Base-by-base conservation (phyloP, 2,888 invertebrate species). In the Ochropleura plecta region DNA sequence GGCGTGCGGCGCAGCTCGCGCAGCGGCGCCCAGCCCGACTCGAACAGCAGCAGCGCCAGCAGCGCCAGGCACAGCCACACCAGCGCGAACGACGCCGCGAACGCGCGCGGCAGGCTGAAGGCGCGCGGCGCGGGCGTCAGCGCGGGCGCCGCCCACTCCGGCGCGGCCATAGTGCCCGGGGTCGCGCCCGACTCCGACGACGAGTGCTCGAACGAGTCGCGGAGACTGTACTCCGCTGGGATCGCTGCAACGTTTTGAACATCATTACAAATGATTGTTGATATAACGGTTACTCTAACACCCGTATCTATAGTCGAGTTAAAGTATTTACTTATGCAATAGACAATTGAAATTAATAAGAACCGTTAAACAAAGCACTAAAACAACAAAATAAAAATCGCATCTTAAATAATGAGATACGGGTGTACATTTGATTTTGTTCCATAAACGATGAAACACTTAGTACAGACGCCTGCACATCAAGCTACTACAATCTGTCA, bases 1-100 rank as follows among this genome's bases (percentile, higher is more conserved):
- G 98, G 98, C 90, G 97, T 97, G 90, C 97, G 97, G 78, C 98
- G 97, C 78, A 98, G 93, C 53, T 97, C 96, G 76, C 97, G 97
- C 86, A 98, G 97, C 0, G 98, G 92, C 73, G 98, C 97, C 91
- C 97, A 97, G 93, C 98, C 98, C 30, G 98, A 98, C 94, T 98
- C 98, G 94, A 98, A 97, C 73, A 98, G 96, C 51, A 98, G 92
- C 18, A 98, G 95, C 4, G 98, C 97, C 53, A 97, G 96, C 65
- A 98, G 94, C 51, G 97, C 97, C 87, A 98, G 96, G 16, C 97
- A 97, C 70, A 98, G 93, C 88, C 98, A 97, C 59, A 98, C 98
- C 90, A 98, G 97, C 85, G 98, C 95, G 92, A 98, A 97, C 14
- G 98, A 98, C 68, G 98, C 98, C 84, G 98, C 97, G 93, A 98